These are phyloP conservation scores for Catostomus latipinnis DNA, from an alignment of 2,797 vertebrate genomes.

Conservation along the genomic window DNA sequence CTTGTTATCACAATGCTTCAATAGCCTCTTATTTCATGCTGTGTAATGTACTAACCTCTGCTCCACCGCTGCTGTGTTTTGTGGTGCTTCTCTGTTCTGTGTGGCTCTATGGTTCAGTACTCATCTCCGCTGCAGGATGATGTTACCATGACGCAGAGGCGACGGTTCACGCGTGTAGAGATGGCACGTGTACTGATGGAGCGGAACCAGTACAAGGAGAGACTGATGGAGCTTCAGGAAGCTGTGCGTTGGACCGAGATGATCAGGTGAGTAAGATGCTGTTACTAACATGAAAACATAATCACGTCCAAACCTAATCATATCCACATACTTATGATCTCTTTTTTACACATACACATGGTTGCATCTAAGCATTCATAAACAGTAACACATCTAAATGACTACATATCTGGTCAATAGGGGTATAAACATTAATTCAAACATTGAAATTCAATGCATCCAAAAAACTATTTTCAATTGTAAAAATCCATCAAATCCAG, in stretches of 20 bases:
- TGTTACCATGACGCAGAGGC: conserved; percentile 90
- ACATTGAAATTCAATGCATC: not conserved
- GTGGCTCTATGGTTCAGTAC: conserved; percentile 66
- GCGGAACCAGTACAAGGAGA: conserved; percentile 89
- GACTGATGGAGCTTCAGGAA: conserved; percentile 90
- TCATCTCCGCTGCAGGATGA: conserved; percentile 91
- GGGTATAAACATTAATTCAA: not conserved
- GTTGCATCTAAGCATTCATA: not conserved
- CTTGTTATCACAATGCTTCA: not conserved
- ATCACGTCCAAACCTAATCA: not conserved
- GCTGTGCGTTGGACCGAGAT: conserved; percentile 91
- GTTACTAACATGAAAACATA: not conserved
- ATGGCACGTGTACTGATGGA: conserved; percentile 92
- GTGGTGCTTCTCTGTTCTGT: conserved; percentile 23
- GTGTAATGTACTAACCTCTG: conserved; percentile 44
- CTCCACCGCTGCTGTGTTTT: conserved; percentile 19
- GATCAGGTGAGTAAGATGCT: conserved; percentile 79
- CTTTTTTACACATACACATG: not conserved
- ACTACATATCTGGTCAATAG: not conserved
- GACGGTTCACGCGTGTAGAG: conserved; percentile 87
- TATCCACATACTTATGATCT: not conserved
- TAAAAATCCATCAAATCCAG: too few relatives aligned
- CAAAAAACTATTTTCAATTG: too few relatives aligned
- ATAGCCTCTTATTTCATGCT: conserved; percentile 5
- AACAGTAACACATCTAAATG: not conserved